Percentiles rank a stretch among this genome's conserved stretches.
Evolutionary conservation across 2,113 vertebrate genomes (phyloP).

Genomic region (Elgaria multicarinata): DNA sequence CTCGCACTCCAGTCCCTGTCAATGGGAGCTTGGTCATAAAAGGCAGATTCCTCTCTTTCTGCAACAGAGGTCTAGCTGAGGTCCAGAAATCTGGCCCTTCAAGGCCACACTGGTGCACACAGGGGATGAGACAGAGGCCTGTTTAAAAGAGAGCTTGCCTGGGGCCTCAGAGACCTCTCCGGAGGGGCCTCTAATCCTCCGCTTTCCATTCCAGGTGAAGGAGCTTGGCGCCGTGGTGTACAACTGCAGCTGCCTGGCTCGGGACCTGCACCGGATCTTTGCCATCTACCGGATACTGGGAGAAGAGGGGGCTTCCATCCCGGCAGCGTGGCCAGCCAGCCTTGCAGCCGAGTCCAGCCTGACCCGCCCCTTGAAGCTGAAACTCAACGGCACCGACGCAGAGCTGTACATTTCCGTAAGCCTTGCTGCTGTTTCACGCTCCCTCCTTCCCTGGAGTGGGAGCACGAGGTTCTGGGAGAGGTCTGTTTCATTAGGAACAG

Average conservation of each 20-base stretch:
- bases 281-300: conserved; percentile 78
- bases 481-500: not conserved
- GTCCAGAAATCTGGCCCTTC: no score
- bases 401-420: conserved; percentile 83
- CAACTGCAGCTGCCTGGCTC: conserved; percentile 83
- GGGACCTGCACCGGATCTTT: conserved; percentile 78
- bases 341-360: conserved; percentile 78
- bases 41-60: no score
- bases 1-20: no score
- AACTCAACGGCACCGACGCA: conserved; percentile 79
- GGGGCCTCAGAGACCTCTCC: not conserved
- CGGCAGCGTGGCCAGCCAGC: conserved; percentile 75
- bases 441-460: not conserved
- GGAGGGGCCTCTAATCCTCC: not conserved
- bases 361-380: conserved; percentile 73
- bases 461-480: not conserved
- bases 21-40: no score
- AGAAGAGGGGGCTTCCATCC: conserved; percentile 65
- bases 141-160: not conserved
- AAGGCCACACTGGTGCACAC: not conserved
- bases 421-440: not conserved
- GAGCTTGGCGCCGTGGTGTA: conserved; percentile 79
- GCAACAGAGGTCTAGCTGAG: no score
- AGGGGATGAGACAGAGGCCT: not conserved
- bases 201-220: conserved; percentile 75